phyloP scores from a whole-genome alignment of 2,797 vertebrate species.

The Avahi laniger region DNA sequence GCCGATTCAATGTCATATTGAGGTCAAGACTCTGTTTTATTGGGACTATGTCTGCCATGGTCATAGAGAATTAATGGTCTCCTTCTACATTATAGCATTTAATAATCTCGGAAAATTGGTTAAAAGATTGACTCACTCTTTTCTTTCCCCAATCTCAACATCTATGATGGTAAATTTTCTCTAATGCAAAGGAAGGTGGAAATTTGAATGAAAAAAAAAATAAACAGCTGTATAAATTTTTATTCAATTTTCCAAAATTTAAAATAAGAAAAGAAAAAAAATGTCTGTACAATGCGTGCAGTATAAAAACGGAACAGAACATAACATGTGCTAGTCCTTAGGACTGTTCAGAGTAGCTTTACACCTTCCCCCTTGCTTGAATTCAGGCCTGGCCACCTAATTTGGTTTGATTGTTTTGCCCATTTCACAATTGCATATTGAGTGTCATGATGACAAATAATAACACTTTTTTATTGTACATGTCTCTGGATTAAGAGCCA shows the following conservation, averaged over 20 bases:
- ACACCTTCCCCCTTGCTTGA: not conserved
- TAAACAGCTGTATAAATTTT: not conserved
- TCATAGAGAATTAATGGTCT: not conserved
- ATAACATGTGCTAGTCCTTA: fast-evolving
- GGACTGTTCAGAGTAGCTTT: fast-evolving
- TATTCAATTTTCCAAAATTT: not conserved
- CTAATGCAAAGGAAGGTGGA: not conserved
- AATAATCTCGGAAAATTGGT: not conserved
- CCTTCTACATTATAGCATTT: not conserved
- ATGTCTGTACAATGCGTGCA: fast-evolving
- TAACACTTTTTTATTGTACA: not conserved
- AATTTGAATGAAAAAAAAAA: not conserved
- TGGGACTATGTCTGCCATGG: not conserved
- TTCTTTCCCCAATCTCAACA: not conserved
- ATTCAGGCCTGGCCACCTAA: too few relatives aligned
- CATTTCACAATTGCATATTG: not conserved
- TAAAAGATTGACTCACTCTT: not conserved
- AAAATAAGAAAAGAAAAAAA: not conserved
- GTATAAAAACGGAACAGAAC: not conserved
- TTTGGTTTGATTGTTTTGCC: not conserved
- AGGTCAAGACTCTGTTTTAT: not conserved
- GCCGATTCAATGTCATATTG: not conserved
- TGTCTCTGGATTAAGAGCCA: not conserved
- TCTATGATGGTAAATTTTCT: not conserved
- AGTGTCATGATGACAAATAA: not conserved